Conservation (phyloP, 1,140 invertebrate genomes). For the Drosophila rhopaloa region DNA sequence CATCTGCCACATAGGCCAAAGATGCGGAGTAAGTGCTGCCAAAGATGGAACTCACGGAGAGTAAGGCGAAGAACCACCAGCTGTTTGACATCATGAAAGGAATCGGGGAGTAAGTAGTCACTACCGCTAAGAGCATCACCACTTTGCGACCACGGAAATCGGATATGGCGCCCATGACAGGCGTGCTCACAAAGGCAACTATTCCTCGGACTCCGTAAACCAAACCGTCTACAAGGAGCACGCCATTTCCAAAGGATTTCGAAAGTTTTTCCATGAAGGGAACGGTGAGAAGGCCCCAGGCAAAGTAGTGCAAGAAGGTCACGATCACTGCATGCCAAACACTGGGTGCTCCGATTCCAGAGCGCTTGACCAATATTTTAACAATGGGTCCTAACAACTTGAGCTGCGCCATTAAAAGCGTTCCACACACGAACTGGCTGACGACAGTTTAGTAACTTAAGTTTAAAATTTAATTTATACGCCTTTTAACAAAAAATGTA, state of each 20-base stretch:
- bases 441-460: neutral
- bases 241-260: constrained; percentile 98
- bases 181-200: constrained; percentile 97
- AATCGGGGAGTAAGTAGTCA: constrained; percentile 99
- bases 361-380: constrained; percentile 69
- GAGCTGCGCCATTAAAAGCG: constrained; percentile 2
- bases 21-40: constrained; percentile 99
- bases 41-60: constrained; percentile 99
- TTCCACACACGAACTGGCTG: neutral
- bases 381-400: neutral
- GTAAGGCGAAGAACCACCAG: constrained; percentile 99
- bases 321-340: constrained; percentile 99
- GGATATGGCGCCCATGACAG: constrained; percentile 97
- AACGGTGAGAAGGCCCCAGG: constrained; percentile 99
- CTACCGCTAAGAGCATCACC: constrained; percentile 98
- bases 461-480: constrained; percentile 20
- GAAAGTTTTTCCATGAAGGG: constrained; percentile 98
- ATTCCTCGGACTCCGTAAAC: constrained; percentile 99
- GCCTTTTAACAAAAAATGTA: constrained; percentile 3
- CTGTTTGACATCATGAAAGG: constrained; percentile 99
- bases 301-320: constrained; percentile 99
- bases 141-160: constrained; percentile 99
- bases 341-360: constrained; percentile 95
- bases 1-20: constrained; percentile 99
- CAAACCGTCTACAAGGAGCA: constrained; percentile 99